Conservation (phyloP, 2,113 vertebrate genomes). For the Circaetus cinerascens region DNA sequence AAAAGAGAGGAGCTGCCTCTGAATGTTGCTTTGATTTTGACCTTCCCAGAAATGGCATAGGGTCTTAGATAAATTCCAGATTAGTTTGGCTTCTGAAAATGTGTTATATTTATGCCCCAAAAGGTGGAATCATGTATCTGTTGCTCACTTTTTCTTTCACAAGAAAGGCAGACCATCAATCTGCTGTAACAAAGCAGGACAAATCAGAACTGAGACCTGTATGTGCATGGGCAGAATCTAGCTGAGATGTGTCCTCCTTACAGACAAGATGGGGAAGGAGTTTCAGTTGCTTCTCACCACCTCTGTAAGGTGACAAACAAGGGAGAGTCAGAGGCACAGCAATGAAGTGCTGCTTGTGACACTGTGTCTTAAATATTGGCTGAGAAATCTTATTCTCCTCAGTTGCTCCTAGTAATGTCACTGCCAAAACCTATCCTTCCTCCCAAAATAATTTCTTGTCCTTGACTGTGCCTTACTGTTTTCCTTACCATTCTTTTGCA, state of each 20-base stretch:
- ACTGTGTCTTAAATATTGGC: neutral
- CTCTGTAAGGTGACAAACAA: neutral
- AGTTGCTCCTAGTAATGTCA: neutral
- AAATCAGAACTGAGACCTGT: neutral
- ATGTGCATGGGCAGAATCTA: neutral
- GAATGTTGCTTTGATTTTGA: neutral
- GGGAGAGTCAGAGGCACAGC: neutral
- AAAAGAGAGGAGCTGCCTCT: neutral
- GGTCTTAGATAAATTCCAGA: neutral
- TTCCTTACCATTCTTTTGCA: neutral
- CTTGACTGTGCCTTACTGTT: neutral
- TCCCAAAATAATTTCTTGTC: neutral
- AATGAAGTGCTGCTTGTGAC: neutral
- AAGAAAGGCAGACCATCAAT: neutral
- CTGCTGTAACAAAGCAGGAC: neutral
- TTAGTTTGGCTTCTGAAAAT: neutral
- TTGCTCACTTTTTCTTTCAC: neutral
- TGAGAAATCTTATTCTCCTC: neutral
- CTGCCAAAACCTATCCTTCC: neutral
- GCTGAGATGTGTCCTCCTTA: neutral
- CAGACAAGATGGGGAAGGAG: neutral
- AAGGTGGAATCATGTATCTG: too few relatives aligned
- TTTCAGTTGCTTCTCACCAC: neutral
- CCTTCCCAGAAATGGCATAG: neutral
- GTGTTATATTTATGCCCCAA: neutral